Base-by-base conservation (phyloP, 2,888 invertebrate genomes). In the Ephialtes manifestator region DNA sequence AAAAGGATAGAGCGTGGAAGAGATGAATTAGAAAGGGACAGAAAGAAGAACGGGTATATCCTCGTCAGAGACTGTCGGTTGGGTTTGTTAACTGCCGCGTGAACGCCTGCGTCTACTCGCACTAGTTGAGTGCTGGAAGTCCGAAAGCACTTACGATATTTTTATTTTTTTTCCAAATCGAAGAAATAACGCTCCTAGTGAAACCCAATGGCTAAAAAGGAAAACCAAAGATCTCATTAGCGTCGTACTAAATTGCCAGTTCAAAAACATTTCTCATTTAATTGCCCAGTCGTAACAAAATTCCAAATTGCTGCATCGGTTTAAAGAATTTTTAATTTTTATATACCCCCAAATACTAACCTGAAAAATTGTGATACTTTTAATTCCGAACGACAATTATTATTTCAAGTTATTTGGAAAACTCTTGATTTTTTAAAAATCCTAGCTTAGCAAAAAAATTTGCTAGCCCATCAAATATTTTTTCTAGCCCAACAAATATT, bases 81-180 rank as follows among this genome's bases (percentile, higher is more conserved):
- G 71, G 76, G 65, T 76, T 55, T 35, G 84, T 84, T 77, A 67
- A 76, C 71, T 79, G 63, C 28, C 75, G 72, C 28, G 80, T 80
- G 84, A 84, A 75, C 76, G 75, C 76, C 76, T 58, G 80, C 80
- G 53, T 80, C 75, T 70, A 84, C 63, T 84, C 65, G 58, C 35
- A 51, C 63, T 75, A 43, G 43, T 75, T 51, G 31, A 75, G 63
- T 72, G 71, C 71, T 51, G 65, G 46, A 80, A 51, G 65, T 65
- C 53, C 39, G 53, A 80, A 63, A 65, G 75, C 75, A 71, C 77
- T 76, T 31, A n/a, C 51, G 63, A 83, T 74, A 74, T 51, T 70
- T 68, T 63, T 74, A 74, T 51, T 70, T 68, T 63, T 75, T 58
- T 18, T 11, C 4, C 4, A 46, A 46, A 46, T 46, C 13, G 13